Evolutionary conservation across 2,113 vertebrate species (phyloP).

Genomic region (Geococcyx californianus): DNA sequence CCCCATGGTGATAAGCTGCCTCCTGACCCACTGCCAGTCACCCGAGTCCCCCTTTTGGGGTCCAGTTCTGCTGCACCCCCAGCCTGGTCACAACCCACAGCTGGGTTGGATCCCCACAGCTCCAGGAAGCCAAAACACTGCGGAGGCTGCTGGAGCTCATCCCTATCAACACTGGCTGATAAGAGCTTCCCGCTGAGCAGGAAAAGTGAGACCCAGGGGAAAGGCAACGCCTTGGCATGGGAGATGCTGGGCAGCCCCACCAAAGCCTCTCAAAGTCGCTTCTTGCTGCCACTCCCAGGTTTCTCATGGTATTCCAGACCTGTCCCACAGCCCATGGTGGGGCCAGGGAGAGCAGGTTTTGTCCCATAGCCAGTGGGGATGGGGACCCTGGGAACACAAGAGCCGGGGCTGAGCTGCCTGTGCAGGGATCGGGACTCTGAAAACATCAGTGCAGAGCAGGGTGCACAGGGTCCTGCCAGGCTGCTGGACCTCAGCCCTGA

Average conservation of each 20-base stretch:
- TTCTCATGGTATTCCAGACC: fast-evolving
- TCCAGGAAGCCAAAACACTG: not conserved
- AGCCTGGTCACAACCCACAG: too few relatives aligned
- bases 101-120: not conserved
- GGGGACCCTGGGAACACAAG: fast-evolving
- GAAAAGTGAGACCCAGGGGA: conserved; percentile 41
- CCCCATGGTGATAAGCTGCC: not conserved
- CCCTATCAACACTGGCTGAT: not conserved
- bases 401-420: not conserved
- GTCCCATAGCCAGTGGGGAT: not conserved
- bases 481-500: fast-evolving
- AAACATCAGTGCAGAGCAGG: fast-evolving
- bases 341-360: not conserved
- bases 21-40: fast-evolving
- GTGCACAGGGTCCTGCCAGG: not conserved
- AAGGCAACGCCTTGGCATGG: not conserved
- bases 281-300: not conserved
- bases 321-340: fast-evolving
- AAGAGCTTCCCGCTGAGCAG: conserved; percentile 36
- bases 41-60: too few relatives aligned
- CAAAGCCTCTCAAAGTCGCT: not conserved
- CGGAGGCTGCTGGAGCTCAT: not conserved
- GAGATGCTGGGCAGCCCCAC: not conserved
- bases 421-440: fast-evolving
- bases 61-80: not conserved